These are phyloP conservation scores for Melanostoma scalare DNA, from an alignment of 2,888 invertebrate genomes.

Conservation along the genomic window DNA sequence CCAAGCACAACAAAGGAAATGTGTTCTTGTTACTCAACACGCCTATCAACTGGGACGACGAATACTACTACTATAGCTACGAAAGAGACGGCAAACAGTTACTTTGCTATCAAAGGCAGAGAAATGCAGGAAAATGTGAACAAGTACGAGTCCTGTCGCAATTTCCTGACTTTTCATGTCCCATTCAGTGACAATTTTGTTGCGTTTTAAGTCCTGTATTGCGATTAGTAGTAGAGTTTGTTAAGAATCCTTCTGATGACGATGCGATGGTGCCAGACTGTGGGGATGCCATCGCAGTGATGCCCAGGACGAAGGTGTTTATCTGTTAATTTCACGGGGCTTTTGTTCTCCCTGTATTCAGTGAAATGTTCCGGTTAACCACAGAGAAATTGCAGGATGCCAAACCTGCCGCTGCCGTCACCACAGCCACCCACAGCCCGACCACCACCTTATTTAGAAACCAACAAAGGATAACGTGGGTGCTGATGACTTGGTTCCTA, in stretches of 20 bases:
- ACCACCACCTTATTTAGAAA: conserved; percentile 15
- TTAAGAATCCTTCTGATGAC: conserved; percentile 38
- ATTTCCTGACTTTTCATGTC: conserved; percentile 65
- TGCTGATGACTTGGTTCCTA: conserved; percentile 37
- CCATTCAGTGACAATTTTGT: conserved; percentile 65
- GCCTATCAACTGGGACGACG: conserved; percentile 41
- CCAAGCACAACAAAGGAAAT: conserved; percentile 61
- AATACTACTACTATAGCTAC: not conserved
- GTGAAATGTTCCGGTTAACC: conserved; percentile 67
- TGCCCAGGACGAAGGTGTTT: conserved; percentile 55
- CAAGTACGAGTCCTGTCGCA: conserved; percentile 60
- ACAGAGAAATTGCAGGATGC: conserved; percentile 55
- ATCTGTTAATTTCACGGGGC: conserved; percentile 68
- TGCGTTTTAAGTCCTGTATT: conserved; percentile 55
- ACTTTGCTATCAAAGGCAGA: conserved; percentile 58
- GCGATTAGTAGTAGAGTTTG: conserved; percentile 60
- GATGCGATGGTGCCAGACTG: conserved; percentile 4
- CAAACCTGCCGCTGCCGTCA: not conserved
- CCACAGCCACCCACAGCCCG: not conserved
- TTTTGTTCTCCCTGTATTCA: conserved; percentile 60
- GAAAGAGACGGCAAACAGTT: conserved; percentile 34
- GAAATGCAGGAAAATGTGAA: conserved; percentile 53
- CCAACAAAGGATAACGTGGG: conserved; percentile 61
- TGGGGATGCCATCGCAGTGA: conserved; percentile 5
- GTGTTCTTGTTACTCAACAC: conserved; percentile 64